Conservation (phyloP, 2,888 invertebrate genomes). For the Chironomus riparius region DNA sequence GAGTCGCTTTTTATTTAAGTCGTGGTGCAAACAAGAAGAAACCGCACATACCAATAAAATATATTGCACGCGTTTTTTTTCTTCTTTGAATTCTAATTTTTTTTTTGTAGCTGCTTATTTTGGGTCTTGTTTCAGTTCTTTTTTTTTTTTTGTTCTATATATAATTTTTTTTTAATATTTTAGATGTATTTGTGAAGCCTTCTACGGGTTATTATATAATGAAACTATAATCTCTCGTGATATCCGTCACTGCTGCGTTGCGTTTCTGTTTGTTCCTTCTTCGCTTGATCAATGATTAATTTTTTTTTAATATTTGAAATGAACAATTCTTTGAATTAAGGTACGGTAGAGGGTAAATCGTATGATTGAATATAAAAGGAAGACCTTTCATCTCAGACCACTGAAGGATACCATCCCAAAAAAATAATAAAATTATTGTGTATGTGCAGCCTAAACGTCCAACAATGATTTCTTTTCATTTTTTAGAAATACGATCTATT, state of each 20-base stretch:
- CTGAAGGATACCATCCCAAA: not conserved
- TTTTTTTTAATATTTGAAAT: not conserved
- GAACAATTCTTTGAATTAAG: not conserved
- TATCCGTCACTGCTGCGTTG: constrained; percentile 8
- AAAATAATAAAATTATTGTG: not conserved
- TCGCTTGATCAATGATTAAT: constrained; percentile 4
- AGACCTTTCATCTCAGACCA: not conserved
- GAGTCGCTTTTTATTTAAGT: not conserved
- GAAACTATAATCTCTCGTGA: not conserved
- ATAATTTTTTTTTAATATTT: not conserved
- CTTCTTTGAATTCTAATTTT: constrained; percentile 11
- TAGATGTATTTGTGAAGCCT: not conserved
- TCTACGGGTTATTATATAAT: not conserved
- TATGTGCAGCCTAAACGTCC: not conserved
- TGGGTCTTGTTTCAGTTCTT: not conserved
- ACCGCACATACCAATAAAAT: constrained; percentile 24
- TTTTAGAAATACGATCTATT: not conserved
- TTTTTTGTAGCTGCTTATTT: constrained; percentile 5
- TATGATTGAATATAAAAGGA: no score
- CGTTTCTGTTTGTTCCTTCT: not conserved
- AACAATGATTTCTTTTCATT: not conserved
- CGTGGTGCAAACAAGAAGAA: constrained; percentile 18
- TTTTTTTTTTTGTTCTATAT: not conserved
- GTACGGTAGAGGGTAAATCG: not conserved
- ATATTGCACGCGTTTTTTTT: constrained; percentile 26